Evolutionary conservation across 1,140 invertebrate species (phyloP), one percentile per base, ranked within the genome.

Genomic region (Elysia chlorotica): DNA sequence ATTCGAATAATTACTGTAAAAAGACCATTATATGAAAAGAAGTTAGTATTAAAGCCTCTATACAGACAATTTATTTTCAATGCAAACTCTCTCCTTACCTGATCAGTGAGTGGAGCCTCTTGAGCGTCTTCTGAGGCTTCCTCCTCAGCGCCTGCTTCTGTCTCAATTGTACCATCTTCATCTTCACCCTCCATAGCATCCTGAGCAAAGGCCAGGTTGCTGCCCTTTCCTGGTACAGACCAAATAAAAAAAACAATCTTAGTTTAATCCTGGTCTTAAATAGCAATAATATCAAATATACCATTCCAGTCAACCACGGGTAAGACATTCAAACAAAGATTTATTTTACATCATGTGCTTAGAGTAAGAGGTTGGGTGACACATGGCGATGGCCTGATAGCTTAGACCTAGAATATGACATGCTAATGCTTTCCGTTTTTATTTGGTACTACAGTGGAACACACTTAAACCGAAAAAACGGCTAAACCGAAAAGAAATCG

Each of bases 181-280:
- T 85, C 83, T 54, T 82, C 83, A 30, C 82, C 83, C 72, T 83
- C 83, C 72, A 83, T 73, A 10, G 78, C 66, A 75, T 83, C 83
- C 35, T 77, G 73, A 10, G 73, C 76, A 68, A 76, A 76, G 30
- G 75, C 75, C 31, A 75, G 36, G 65, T 73, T 74, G 21, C 62
- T 71, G 21, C 74, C 54, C 21, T 59, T 30, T 35, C 62, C 69
- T 69, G 30, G 31, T 28, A 70, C 67, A 59, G 36, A 68, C 2
- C 2, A 62, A 63, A 66, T 2, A 21, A 33, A 23, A 21, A 21
- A n/a, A 19, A n/a, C 30, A 21, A 19, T 21, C 30, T 1, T 23
- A 38, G n/a, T 28, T 57, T 56, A n/a, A 48, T n/a, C 3, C 5
- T 21, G 23, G 10, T 2, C 41, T 17, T 36, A 19, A 0, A 28